Evolutionary conservation across 2,797 vertebrate genomes (phyloP).

Genomic region (Heliangelus exortis): DNA sequence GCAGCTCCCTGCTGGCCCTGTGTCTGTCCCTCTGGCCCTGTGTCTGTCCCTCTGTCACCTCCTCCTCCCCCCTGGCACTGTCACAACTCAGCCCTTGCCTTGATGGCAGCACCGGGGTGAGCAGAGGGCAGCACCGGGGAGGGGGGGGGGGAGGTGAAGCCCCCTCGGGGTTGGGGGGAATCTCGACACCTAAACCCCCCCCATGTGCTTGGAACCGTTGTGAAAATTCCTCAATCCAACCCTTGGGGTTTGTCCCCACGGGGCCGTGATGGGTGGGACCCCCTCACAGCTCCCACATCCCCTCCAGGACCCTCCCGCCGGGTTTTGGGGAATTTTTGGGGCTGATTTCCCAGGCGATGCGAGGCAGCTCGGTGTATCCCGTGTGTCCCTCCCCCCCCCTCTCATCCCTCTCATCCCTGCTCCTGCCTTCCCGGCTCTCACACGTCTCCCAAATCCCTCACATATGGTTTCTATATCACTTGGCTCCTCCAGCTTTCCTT

Average conservation of each 20-base stretch:
- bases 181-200: too few relatives aligned
- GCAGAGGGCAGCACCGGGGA: not conserved
- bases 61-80: not conserved
- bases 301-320: too few relatives aligned
- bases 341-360: too few relatives aligned
- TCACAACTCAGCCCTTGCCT: not conserved
- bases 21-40: not conserved
- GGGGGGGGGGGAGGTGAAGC: too few relatives aligned
- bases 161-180: too few relatives aligned
- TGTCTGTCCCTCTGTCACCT: not conserved
- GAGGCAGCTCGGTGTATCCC: too few relatives aligned
- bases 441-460: constrained; percentile 56
- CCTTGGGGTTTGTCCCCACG: not conserved
- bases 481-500: constrained; percentile 60
- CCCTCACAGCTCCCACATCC: too few relatives aligned
- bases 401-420: not conserved
- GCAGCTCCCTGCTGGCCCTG: not conserved
- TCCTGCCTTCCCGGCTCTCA: constrained; percentile 18
- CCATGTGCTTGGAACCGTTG: not conserved
- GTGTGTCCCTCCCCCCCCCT: not conserved
- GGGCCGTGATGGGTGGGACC: too few relatives aligned
- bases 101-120: accelerated
- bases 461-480: constrained; percentile 63
- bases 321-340: too few relatives aligned
- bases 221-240: not conserved